A percentile compares a stretch with the other conserved stretches of the same genome.
Conservation (phyloP, 1,140 invertebrate genomes). For the Diprion similis region DNA sequence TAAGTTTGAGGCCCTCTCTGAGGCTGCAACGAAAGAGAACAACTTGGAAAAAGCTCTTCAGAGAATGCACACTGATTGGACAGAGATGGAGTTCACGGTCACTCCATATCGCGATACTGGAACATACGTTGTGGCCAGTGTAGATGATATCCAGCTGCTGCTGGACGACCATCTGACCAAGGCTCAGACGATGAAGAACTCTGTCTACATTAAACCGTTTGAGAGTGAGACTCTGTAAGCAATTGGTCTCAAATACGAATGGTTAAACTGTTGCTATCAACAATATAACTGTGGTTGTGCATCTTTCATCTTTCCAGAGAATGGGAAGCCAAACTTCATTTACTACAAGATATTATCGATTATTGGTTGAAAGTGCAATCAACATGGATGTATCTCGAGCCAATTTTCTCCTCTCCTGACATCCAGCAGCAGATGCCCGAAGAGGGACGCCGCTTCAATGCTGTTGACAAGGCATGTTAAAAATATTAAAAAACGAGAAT, state of each 20-base stretch:
- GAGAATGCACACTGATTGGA: conserved; percentile 95
- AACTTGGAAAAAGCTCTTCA: conserved; percentile 88
- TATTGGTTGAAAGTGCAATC: conserved; percentile 96
- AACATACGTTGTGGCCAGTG: conserved; percentile 86
- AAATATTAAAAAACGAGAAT: not conserved
- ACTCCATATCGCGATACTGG: conserved; percentile 87
- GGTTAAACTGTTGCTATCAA: conserved; percentile 82
- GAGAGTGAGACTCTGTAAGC: conserved; percentile 79
- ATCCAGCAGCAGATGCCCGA: conserved; percentile 96
- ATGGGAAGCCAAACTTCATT: conserved; percentile 80
- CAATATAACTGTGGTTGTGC: conserved; percentile 75
- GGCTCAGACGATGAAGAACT: conserved; percentile 97
- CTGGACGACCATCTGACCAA: conserved; percentile 97
- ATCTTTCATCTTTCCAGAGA: conserved; percentile 59
- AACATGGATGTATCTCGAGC: conserved; percentile 97
- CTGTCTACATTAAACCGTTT: conserved; percentile 96
- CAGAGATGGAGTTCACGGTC: conserved; percentile 82
- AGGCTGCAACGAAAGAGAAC: conserved; percentile 95
- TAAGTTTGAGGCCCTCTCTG: conserved; percentile 92
- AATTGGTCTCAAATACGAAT: conserved; percentile 35
- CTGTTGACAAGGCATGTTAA: conserved; percentile 78
- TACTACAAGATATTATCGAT: conserved; percentile 91
- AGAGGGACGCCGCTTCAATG: conserved; percentile 87
- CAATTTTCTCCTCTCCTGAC: conserved; percentile 97
- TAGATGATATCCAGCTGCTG: conserved; percentile 95